Evolutionary conservation across 1,140 invertebrate genomes (phyloP).

Genomic region (Stegodyphus mimosarum): DNA sequence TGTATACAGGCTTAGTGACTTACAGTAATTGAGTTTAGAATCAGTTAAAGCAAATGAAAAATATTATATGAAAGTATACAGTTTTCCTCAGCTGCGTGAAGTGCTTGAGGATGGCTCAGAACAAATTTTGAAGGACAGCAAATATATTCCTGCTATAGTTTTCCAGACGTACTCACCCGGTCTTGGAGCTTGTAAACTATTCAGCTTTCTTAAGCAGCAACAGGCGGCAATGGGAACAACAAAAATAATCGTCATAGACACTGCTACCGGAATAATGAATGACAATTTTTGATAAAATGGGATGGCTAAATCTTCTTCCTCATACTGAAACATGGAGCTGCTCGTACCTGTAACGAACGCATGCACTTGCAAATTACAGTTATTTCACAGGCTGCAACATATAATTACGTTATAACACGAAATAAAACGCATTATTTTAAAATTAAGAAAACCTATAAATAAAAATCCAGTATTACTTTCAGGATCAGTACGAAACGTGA

Average conservation of each 20-base stretch:
- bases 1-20: too few relatives aligned
- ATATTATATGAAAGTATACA: too few relatives aligned
- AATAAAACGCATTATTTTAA: too few relatives aligned
- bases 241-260: constrained; percentile 46
- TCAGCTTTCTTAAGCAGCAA: constrained; percentile 49
- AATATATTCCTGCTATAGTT: too few relatives aligned
- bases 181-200: constrained; percentile 26
- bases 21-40: too few relatives aligned
- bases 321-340: constrained; percentile 52
- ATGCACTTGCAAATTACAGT: not conserved
- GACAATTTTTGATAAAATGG: constrained; percentile 54
- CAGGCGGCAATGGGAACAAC: constrained; percentile 46
- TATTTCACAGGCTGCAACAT: not conserved
- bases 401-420: too few relatives aligned
- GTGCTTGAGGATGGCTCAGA: too few relatives aligned
- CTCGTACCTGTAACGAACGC: constrained; percentile 17
- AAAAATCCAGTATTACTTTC: constrained; percentile 40
- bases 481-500: constrained; percentile 29
- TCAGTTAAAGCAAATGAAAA: too few relatives aligned
- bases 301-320: constrained; percentile 44
- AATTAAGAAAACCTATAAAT: not conserved
- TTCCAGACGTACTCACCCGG: not conserved
- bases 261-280: constrained; percentile 52
- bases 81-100: too few relatives aligned
- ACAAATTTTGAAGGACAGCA: too few relatives aligned